These are phyloP conservation scores for Chironomus tepperi DNA, from an alignment of 1,140 invertebrate genomes.

Conservation along the genomic window DNA sequence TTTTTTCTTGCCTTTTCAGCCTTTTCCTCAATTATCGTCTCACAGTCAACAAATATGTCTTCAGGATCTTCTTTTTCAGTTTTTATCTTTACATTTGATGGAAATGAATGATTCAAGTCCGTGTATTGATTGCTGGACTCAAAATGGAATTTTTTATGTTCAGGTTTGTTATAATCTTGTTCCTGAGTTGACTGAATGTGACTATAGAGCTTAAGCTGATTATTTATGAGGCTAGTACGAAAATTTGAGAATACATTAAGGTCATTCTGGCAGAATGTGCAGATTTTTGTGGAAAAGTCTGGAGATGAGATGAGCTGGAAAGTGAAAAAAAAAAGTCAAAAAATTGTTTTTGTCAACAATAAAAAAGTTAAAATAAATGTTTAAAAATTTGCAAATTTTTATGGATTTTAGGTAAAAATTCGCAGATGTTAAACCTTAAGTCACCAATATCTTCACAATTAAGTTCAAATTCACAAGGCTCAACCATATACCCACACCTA, in stretches of 20 bases:
- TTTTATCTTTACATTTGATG: no score
- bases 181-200: neutral
- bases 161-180: no score
- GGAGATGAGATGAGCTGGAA: neutral
- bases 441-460: no score
- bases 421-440: no score
- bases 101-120: no score
- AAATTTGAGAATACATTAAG: neutral
- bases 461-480: no score
- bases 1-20: neutral
- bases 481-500: no score
- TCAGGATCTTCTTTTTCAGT: neutral
- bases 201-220: neutral
- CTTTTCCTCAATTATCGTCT: neutral
- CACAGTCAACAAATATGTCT: neutral
- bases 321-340: neutral
- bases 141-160: no score
- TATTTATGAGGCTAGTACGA: neutral
- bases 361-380: neutral
- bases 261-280: neutral
- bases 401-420: no score
- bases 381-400: neutral
- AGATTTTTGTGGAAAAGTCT: neutral
- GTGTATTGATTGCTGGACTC: no score
- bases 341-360: neutral